These are phyloP conservation scores for Caenorhabditis tropicalis DNA, from an alignment of 1,140 invertebrate genomes.

Conservation along the genomic window DNA sequence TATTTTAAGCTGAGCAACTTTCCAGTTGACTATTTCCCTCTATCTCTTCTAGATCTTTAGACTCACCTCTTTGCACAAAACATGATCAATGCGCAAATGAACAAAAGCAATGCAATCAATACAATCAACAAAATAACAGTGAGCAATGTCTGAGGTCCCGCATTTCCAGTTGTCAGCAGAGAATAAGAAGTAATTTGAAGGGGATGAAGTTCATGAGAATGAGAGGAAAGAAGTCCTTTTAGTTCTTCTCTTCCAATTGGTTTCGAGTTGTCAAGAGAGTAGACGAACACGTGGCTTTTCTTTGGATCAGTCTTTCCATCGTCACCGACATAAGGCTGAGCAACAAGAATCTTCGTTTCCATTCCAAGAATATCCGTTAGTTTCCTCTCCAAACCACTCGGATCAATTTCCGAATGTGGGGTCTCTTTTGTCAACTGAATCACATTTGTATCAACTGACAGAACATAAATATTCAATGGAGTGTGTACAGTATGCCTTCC, in stretches of 20 bases:
- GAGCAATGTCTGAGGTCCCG: background rate
- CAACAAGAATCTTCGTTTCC: constrained; percentile 62
- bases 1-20: constrained; percentile 35
- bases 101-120: background rate
- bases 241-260: background rate
- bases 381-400: constrained; percentile 53
- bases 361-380: constrained; percentile 51
- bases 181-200: background rate
- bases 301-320: constrained; percentile 59
- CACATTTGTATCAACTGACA: constrained; percentile 64
- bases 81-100: constrained; percentile 22
- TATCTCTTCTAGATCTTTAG: background rate
- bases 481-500: background rate
- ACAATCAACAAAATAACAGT: constrained; percentile 28
- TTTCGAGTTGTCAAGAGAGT: background rate
- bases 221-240: background rate
- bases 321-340: constrained; percentile 62
- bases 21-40: too few species aligned
- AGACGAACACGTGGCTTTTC: constrained; percentile 59
- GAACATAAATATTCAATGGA: constrained; percentile 61
- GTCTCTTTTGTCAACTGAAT: constrained; percentile 60
- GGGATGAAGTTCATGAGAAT: background rate
- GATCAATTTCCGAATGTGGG: constrained; percentile 59
- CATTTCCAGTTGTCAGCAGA: background rate
- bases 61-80: constrained; percentile 43